Evolutionary conservation across 1,140 invertebrate species (phyloP), one percentile per base, ranked within the genome.

Genomic region (Diachasmimorpha longicaudata): DNA sequence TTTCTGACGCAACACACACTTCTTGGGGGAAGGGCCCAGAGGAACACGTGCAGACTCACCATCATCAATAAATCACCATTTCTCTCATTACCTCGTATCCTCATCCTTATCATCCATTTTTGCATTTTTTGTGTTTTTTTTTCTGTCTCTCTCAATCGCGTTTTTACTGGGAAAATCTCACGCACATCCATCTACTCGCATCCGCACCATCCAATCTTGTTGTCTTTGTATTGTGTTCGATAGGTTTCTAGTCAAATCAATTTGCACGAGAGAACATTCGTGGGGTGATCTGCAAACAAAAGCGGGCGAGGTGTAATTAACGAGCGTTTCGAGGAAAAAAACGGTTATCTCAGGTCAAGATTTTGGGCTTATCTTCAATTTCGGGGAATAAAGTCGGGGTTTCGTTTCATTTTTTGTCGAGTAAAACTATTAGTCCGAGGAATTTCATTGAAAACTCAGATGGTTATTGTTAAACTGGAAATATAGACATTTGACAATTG

Each of bases 231-330:
- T 85, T 86, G 86, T 88, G 87, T 87, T 88, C 83, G 87, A 88
- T 87, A 88, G 86, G 82, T 86, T 87, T 88, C 85, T 88, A 88
- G 87, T 87, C 84, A 88, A 88, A 87, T 88, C 84, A 88, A 87
- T 87, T 87, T 85, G 87, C 84, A 88, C 85, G 86, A 87, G 84
- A 85, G 86, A 87, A 87, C 85, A 87, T 86, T 85, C 85, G 82
- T 87, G 85, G 84, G 86, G 84, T 84, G 85, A 87, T 87, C 86
- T 88, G 87, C 81, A 86, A 88, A 87, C 79, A 87, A 87, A 87
- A 87, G 84, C 83, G 85, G 85, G 84, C 85, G 81, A 84, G 84
- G 82, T 84, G 82, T 86, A 81, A 87, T 83, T 87, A 86, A 86
- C 73, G 68, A 70, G 74, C 42, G 55, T 70, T 36, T 70, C 25